phyloP scores from a whole-genome alignment of 2,113 vertebrate genomes.

The Larimichthys crocea region DNA sequence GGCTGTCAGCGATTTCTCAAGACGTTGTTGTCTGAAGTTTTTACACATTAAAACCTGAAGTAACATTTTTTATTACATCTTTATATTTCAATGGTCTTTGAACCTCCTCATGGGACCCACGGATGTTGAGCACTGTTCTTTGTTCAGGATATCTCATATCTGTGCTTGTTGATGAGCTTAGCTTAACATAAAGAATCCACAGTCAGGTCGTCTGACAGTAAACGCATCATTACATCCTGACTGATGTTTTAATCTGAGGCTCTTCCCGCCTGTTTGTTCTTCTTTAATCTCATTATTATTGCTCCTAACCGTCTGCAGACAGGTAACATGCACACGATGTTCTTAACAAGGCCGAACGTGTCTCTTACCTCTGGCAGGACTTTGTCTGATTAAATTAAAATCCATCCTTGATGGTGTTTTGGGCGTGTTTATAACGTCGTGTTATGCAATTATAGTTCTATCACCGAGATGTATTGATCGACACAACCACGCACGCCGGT shows the following conservation, averaged over 20 bases:
- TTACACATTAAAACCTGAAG: not conserved
- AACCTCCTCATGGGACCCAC: no score
- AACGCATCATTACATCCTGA: no score
- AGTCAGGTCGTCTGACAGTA: no score
- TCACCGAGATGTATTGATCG: conserved; percentile 21
- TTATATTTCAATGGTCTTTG: no score
- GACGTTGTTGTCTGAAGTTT: not conserved
- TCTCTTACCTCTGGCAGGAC: conserved; percentile 43
- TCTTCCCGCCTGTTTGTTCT: not conserved
- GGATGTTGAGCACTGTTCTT: no score
- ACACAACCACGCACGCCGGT: not conserved
- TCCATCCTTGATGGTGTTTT: conserved; percentile 3
- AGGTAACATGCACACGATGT: conserved; percentile 1
- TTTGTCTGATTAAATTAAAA: conserved; percentile 47
- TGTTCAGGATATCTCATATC: no score
- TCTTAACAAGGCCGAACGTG: conserved; percentile 56
- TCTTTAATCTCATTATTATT: conserved; percentile 26
- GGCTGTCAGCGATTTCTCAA: not conserved
- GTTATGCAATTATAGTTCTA: conserved; percentile 29
- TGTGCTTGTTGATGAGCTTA: no score
- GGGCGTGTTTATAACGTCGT: not conserved
- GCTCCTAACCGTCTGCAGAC: conserved; percentile 1
- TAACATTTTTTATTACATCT: no score
- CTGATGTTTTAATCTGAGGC: not conserved
- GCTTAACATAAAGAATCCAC: no score